Evolutionary conservation across 2,113 vertebrate genomes (phyloP), one percentile per base, ranked within the genome.

Genomic region (Tragelaphus strepsiceros): DNA sequence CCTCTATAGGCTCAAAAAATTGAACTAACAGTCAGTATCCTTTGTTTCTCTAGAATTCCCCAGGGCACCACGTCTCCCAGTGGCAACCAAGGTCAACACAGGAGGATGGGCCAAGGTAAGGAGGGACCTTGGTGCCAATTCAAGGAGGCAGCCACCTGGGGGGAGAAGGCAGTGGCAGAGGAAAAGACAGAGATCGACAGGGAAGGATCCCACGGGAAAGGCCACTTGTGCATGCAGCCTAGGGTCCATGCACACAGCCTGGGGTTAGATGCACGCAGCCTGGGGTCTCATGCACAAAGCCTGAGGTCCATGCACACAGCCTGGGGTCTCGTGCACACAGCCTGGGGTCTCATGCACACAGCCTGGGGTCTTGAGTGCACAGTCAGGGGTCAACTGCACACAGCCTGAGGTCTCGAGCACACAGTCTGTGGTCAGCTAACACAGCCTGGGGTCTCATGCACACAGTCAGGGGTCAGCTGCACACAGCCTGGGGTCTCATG

Each of bases 401-500:
- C 21, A 5, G 81, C 51, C 51, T 22, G 5, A 22, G 22, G 24
- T 59, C 58, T 51, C 12, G 2, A 32, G 15, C 16, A 22, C 16
- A 22, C 59, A 61, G 4, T 5, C 59, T 7, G 46, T 7, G 46
- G 46, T 46, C 46, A 46, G 46, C 5, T 2, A 3, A 16, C 9
- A 1, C 82, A 10, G 22, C 82, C 64, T 35, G 64, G 64, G 32
- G 11, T 59, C 58, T 53, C 4, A 1, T 64, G 9, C 16, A 22
- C 30, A 16, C 26, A 61, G 5, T 2, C 59, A 6, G 28, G 59
- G 26, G 12, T 30, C 59, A 61, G 12, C 54, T 59, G 22, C 58
- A 26, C 58, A 1, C 53, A 6, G 82, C 54, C 53, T 26, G n/a
- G 14, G n/a, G 4, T 0, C 49, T 32, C 5, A 0, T 2, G 2